Base-by-base conservation (phyloP, 2,888 invertebrate genomes). In the Lissocephala sabroskyi region DNA sequence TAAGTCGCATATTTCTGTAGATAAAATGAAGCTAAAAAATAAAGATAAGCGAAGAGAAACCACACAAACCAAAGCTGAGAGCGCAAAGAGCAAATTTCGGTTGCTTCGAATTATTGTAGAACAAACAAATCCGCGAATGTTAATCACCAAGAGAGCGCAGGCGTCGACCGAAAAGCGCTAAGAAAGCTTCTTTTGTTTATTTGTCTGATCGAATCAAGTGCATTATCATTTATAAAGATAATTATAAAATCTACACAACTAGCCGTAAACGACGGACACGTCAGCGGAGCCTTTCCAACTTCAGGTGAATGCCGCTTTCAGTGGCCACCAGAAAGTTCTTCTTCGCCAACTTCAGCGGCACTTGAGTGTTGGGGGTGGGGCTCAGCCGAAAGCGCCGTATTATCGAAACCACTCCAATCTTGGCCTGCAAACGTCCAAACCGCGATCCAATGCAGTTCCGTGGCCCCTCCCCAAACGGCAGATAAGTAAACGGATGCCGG, bases 381-480 rank as follows among this genome's bases (percentile, higher is more conserved):
- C 2, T 17, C 10, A 62, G 43, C 1, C 32, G 49, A 36, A 52
- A 81, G 19, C 58, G 41, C 3, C 42, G 56, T 32, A 59, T 33
- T 10, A 49, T 28, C 2, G 32, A 32, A 43, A 67, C 51, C 1
- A 82, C 42, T 0, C 80, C 82, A 26, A 81, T 60, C 41, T 67
- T 62, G 0, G 74, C 55, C 49, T 82, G 80, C 76, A 83, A 75
- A 48, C 79, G 77, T 0, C 79, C 82, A 42, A 82, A 82, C 14
- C 82, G 63, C 29, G 73, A 42, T 0, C 81, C 84, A 33, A 82
- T 73, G 46, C 82, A 82, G 45, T 66, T 81, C 1, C 82, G 62
- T 0, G 79, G 82, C 11, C 83, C 82, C 41, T 81, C 80, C 1
- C 82, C 82, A 35, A 83, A 83, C 1, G 81, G 74, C 16, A 82